Conservation (phyloP, 2,113 vertebrate genomes). For the Equus przewalskii region DNA sequence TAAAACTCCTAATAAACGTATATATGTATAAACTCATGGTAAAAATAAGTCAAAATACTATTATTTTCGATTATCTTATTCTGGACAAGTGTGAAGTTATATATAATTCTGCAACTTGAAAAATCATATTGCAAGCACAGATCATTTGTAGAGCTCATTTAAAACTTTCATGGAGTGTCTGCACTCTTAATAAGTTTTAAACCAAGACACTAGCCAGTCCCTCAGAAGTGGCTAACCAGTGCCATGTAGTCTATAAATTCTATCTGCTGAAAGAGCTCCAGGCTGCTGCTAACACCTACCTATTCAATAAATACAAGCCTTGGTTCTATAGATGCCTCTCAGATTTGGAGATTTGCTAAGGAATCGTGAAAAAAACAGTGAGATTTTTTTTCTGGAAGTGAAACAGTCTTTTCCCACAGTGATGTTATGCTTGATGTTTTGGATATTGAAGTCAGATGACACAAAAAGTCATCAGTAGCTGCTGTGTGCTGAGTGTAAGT, state of each 20-base stretch:
- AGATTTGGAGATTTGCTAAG: not conserved
- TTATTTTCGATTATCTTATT: not conserved
- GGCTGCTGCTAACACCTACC: not conserved
- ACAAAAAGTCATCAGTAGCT: not conserved
- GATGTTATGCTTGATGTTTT: not conserved
- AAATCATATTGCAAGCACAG: not conserved
- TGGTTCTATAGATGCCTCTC: not conserved
- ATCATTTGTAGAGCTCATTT: not conserved
- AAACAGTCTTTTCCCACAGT: not conserved
- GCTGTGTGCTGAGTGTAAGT: not conserved
- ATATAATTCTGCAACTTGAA: not conserved
- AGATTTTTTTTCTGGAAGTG: not conserved
- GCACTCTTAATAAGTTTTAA: not conserved
- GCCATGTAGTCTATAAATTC: not conserved
- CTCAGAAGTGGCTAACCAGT: not conserved
- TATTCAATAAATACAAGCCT: not conserved
- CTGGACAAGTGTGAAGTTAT: not conserved
- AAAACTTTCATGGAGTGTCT: conserved; percentile 4
- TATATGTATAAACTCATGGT: conserved; percentile 1
- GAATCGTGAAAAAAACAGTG: not conserved
- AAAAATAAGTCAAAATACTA: not conserved
- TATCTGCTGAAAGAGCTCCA: not conserved
- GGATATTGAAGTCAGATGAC: not conserved
- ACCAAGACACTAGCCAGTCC: not conserved
- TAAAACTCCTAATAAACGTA: not conserved